Base-by-base conservation (phyloP, 2,888 invertebrate species). In the Apamea epomidion region DNA sequence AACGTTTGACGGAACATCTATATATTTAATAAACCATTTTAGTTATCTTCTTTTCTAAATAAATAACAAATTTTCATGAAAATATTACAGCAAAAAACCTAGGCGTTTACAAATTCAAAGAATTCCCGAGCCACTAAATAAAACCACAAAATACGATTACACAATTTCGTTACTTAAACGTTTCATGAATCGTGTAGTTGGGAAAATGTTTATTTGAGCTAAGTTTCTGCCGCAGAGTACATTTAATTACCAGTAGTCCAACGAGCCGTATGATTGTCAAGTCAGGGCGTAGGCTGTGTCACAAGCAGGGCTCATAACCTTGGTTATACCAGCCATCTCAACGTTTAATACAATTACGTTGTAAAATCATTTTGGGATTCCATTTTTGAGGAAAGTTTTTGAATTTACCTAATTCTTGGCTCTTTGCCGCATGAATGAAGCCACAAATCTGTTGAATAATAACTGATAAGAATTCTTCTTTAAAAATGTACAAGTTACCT, bases 241-340 rank as follows among this genome's bases (percentile, higher is more conserved):
- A 94, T 95, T 93, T 94, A 93, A 94, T 95, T 93, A 94, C 90
- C 88, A 83, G 77, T 89, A 88, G 89, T 78, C 88, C 93, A 93
- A 91, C 94, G 94, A 93, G 88, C 93, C 94, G 90, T 92, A 90
- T 92, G 92, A 95, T 95, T 94, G 95, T 92, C 91, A 91, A 92
- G 90, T 90, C 90, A 90, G 88, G 76, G 87, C 74, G 86, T 86
- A 88, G 64, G 65, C 90, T 88, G 81, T 90, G 90, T 90, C 91
- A 90, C 88, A 90, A 82, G 81, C 91, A 90, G 84, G 54, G 81
- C 78, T 87, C 84, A 89, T 89, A 89, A 90, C 89, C 83, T 86
- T 80, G 83, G 81, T 80, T 74, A 81, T 80, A 79, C 45, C 78
- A 72, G 58, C 77, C 69, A 84, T 83, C 88, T 82, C 42, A 84